These are phyloP conservation scores for Nothobranchius kuhntae DNA, from an alignment of 2,113 vertebrate genomes.

Conservation along the genomic window DNA sequence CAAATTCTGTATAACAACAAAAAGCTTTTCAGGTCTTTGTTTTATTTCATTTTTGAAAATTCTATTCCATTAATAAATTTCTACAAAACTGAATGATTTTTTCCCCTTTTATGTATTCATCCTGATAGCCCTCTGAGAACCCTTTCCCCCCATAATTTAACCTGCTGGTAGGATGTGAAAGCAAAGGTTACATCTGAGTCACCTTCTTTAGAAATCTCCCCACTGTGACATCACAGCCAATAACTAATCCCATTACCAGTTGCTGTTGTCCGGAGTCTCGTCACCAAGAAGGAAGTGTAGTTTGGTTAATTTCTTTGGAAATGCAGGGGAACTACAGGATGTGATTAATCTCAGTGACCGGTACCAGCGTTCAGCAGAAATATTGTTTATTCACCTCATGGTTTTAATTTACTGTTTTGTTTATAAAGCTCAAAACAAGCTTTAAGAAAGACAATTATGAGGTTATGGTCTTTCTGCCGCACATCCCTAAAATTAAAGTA, in stretches of 20 bases:
- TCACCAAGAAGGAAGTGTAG: constrained; percentile 30
- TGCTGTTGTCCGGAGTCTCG: not conserved
- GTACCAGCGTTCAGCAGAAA: not conserved
- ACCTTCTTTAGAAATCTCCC: constrained; percentile 19
- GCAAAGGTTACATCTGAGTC: constrained; percentile 20
- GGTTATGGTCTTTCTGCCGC: too few relatives aligned
- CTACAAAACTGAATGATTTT: too few relatives aligned
- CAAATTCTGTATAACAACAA: too few relatives aligned
- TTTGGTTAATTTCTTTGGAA: constrained; percentile 5
- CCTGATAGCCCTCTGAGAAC: too few relatives aligned
- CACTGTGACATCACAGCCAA: constrained; percentile 20
- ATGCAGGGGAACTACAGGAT: constrained; percentile 28
- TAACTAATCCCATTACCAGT: constrained; percentile 23
- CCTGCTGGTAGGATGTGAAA: not conserved
- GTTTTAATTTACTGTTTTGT: not conserved
- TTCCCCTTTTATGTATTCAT: too few relatives aligned
- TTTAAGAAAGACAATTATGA: too few relatives aligned
- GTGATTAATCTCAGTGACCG: not conserved
- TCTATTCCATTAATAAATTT: too few relatives aligned
- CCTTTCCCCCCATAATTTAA: too few relatives aligned
- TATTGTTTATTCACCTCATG: not conserved
- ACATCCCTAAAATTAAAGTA: too few relatives aligned
- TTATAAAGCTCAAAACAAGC: not conserved
- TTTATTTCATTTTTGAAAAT: too few relatives aligned
- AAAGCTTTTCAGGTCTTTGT: too few relatives aligned